Base-by-base conservation (phyloP, 2,113 vertebrate species). In the Nannospalax galili region DNA sequence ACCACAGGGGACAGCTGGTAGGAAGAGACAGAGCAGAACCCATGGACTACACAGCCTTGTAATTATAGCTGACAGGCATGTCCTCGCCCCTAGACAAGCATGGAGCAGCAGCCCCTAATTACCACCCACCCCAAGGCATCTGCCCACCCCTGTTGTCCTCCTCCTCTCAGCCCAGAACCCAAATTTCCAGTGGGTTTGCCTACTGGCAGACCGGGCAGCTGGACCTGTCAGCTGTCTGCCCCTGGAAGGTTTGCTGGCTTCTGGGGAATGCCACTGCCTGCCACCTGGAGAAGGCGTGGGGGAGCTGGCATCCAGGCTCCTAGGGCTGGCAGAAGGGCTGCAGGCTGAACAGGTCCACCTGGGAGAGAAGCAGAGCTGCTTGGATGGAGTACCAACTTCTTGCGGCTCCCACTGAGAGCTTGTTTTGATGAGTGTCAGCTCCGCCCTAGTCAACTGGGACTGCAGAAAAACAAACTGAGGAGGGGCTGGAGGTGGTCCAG, bases 51-150 rank as follows among this genome's bases (percentile, higher is more conserved):
- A n/a, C 78, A 60, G 82, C 79, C 67, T 69, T 74, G 5, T 96
- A 97, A 97, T 97, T 97, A 97, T 8, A 95, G 93, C 56, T 1
- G 10, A 64, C 62, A 92, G 90, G 73, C 8, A 15, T 7, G 4
- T 95, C 95, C 85, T 90, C n/a, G 94, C 45, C 64, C 62, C 40
- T 10, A 93, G 91, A 88, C 84, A 88, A 96, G 81, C 17, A 3
- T 64, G 60, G 72, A 91, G 70, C 60, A 0, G 89, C 96, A 97
- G 94, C 87, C 93, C 80, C 96, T 98, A 95, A 97, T 97, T 98
- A 97, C 90, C 96, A 90, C 93, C 93, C 84, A 62, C 91, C 94
- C 75, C n/a, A 88, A 95, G 95, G 95, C 91, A 95, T 93, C 86
- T 97, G 92, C 84, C 95, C 90, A 90, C 84, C 88, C 75, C 75